A percentile compares a stretch with the other conserved stretches of the same genome.
These are phyloP conservation scores for Parthenolecanium corni DNA, from an alignment of 2,888 invertebrate species.

Conservation along the genomic window DNA sequence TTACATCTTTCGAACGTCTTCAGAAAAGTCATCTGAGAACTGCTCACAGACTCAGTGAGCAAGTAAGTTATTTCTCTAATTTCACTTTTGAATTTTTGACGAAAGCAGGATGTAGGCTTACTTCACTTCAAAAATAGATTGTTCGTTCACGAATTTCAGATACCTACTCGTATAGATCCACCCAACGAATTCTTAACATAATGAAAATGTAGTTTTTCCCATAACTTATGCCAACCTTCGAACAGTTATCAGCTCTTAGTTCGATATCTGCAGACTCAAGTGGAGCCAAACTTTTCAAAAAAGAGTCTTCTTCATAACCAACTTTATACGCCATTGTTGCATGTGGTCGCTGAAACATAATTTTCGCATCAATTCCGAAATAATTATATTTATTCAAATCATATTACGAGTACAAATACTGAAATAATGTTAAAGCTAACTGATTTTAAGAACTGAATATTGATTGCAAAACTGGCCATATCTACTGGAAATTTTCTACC, in stretches of 20 bases:
- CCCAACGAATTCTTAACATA: too few species aligned
- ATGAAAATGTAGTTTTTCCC: too few species aligned
- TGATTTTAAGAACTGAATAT: conserved; percentile 49
- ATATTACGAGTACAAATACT: not conserved
- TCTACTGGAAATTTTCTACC: conserved; percentile 65
- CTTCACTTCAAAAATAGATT: too few species aligned
- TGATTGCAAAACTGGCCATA: conserved; percentile 75
- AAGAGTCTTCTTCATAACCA: conserved; percentile 65
- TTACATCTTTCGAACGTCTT: too few species aligned
- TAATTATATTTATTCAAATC: not conserved
- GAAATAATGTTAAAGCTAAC: conserved; percentile 29
- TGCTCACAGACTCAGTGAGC: too few species aligned
- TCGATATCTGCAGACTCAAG: conserved; percentile 58
- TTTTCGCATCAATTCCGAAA: not conserved
- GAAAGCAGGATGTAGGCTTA: too few species aligned
- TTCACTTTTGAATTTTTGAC: too few species aligned
- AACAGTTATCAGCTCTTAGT: conserved; percentile 63
- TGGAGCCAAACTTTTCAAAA: conserved; percentile 52
- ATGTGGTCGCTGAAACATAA: conserved; percentile 41
- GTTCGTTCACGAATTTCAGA: too few species aligned
- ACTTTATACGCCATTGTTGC: conserved; percentile 58
- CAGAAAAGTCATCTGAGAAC: too few species aligned
- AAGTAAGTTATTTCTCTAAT: too few species aligned
- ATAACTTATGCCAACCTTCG: conserved; percentile 43
- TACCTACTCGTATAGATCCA: too few species aligned